A percentile compares a stretch with the other conserved stretches of the same genome.
Evolutionary conservation across 2,113 vertebrate genomes (phyloP).

Genomic region (Numenius arquata): DNA sequence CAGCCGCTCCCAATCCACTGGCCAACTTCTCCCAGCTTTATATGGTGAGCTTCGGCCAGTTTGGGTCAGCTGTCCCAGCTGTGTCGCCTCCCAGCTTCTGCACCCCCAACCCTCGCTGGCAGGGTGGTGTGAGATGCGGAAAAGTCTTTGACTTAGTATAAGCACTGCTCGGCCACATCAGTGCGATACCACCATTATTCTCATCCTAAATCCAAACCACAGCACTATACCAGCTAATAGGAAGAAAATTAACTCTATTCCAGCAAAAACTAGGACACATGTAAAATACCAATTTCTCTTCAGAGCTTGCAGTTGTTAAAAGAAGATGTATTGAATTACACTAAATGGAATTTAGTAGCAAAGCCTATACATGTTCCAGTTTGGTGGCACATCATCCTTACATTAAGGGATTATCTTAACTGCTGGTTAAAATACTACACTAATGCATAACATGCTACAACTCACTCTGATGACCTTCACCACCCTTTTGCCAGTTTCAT

Average conservation of each 20-base stretch:
- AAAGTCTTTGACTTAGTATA: neutral
- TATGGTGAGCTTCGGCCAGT: neutral
- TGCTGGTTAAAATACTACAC: neutral
- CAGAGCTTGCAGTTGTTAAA: neutral
- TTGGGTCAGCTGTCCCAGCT: neutral
- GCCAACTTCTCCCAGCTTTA: neutral
- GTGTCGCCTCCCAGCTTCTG: neutral
- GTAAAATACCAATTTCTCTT: neutral
- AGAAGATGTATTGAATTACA: neutral
- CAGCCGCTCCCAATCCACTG: no score
- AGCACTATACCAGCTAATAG: neutral
- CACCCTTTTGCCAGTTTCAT: neutral
- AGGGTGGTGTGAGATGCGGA: neutral
- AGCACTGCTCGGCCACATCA: neutral
- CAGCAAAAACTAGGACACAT: neutral
- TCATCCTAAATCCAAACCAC: neutral
- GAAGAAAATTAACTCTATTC: neutral
- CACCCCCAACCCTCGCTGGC: neutral
- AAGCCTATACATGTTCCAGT: neutral
- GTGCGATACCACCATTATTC: neutral
- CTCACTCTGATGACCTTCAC: neutral
- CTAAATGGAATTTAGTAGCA: neutral
- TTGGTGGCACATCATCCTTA: neutral
- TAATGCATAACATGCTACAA: neutral
- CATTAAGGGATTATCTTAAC: neutral